Conservation (phyloP, 2,888 invertebrate species). For the Morpho helenor region DNA sequence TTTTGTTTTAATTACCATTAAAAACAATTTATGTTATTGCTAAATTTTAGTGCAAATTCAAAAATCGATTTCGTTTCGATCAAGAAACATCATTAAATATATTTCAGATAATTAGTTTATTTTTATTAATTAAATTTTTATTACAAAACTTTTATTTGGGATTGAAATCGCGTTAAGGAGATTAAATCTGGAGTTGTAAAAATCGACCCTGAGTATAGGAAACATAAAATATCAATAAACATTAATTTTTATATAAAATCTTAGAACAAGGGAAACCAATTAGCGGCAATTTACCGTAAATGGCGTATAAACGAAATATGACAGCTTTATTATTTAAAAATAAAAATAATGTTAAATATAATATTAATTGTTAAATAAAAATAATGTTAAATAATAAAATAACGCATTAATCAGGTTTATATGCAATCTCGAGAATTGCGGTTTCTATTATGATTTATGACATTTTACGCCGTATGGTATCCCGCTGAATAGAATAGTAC, state of each 20-base stretch:
- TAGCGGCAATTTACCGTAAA: slow-evolving; percentile 1
- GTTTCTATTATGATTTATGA: too few species aligned
- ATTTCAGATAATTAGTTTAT: background rate
- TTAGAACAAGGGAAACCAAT: slow-evolving; percentile 7
- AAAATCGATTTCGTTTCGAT: background rate
- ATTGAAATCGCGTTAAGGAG: background rate
- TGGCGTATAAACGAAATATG: background rate
- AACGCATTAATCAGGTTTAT: too few species aligned
- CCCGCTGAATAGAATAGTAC: too few species aligned
- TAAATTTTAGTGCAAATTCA: too few species aligned
- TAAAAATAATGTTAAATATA: too few species aligned
- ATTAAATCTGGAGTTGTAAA: slow-evolving; percentile 1
- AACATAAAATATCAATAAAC: slow-evolving; percentile 7
- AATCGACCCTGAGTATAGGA: background rate
- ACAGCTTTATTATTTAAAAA: too few species aligned
- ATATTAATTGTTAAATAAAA: too few species aligned
- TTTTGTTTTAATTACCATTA: too few species aligned
- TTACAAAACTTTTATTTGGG: background rate
- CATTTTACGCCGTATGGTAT: too few species aligned
- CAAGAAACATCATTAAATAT: background rate
- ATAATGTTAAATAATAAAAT: too few species aligned
- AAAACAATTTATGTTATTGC: too few species aligned
- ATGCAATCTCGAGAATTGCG: too few species aligned
- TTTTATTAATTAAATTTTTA: slow-evolving; percentile 2
- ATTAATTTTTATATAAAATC: slow-evolving; percentile 4